Conservation (phyloP, 2,888 invertebrate genomes). For the Chloroclystis v-ata region DNA sequence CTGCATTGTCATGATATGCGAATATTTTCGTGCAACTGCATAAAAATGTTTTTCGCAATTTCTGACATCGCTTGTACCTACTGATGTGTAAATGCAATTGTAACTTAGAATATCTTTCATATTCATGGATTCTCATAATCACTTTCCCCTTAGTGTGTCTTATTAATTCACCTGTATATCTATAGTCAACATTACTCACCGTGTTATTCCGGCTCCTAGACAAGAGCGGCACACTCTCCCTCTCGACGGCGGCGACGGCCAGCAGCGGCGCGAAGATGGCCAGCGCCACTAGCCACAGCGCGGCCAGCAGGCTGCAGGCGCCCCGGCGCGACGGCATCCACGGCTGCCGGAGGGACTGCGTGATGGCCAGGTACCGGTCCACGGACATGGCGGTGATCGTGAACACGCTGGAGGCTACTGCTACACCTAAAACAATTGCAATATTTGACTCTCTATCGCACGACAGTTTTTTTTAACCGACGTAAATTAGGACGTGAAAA, state of each 20-base stretch:
- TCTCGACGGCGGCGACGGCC: slow-evolving; percentile 67
- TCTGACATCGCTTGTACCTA: too few relatives aligned
- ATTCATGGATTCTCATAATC: too few relatives aligned
- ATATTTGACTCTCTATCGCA: too few relatives aligned
- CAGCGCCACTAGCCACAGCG: slow-evolving; percentile 82
- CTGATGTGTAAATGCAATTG: too few relatives aligned
- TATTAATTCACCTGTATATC: too few relatives aligned
- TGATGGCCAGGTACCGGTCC: slow-evolving; percentile 86
- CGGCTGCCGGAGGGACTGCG: slow-evolving; percentile 84
- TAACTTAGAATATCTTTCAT: too few relatives aligned
- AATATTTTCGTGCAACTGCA: too few relatives aligned
- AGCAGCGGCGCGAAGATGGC: slow-evolving; percentile 83
- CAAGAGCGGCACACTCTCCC: slow-evolving; percentile 57
- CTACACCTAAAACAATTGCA: slow-evolving; percentile 81
- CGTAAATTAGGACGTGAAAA: too few relatives aligned
- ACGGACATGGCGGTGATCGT: slow-evolving; percentile 89
- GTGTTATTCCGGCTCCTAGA: slow-evolving; percentile 55
- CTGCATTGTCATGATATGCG: too few relatives aligned
- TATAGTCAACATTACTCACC: slow-evolving; percentile 41
- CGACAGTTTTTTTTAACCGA: too few relatives aligned
- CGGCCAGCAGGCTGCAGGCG: slow-evolving; percentile 80
- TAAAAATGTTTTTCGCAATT: too few relatives aligned
- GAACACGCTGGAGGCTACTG: slow-evolving; percentile 88
- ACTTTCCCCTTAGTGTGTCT: too few relatives aligned
- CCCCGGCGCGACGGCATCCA: slow-evolving; percentile 83